Base-by-base conservation (phyloP, 2,888 invertebrate genomes). In the Oxyteleia sp. region DNA sequence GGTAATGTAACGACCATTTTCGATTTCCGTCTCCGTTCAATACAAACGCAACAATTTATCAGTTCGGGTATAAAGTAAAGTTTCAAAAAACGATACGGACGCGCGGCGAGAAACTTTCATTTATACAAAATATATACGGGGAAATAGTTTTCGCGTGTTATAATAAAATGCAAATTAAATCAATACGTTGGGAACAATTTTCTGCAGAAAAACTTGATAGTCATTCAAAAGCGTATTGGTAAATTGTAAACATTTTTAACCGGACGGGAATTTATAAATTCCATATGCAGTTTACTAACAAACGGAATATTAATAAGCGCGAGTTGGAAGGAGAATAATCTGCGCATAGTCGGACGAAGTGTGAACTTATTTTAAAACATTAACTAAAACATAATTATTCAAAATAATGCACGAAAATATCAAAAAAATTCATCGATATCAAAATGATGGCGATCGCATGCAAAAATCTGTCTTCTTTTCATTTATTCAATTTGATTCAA, bases 121-220 rank as follows among this genome's bases (percentile, higher is more conserved):
- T 49, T 35, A 47, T 63, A 10, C 5, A 13, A n/a, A 32, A 43
- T 61, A 45, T 16, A 45, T n/a, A n/a, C 23, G 45, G 5, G 26
- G 29, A 26, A 45, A 16, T 29, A 29, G 26, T 26, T 45, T 29
- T 61, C 29, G 45, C 43, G 11, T 16, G 45, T 61, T 61, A 61
- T 61, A 61, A 26, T 61, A 61, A 43, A 61, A 45, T 61, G 61
- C 61, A 61, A 61, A 61, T 61, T 45, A 45, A 63, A 63, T 63
- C 63, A 63, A 47, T 63, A 47, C 7, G 11, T 20, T 18, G 18
- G 0, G 55, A 55, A 55, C 35, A 16, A 55, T 55, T 55, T 55
- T 16, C 8, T 4, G 35, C 15, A 13, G 18, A 15, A 18, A 55
- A 35, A 53, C 53, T 35, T 35, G n/a, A 55, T 32, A 29, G 32